Base-by-base conservation (phyloP, 2,797 vertebrate genomes). In the Mionectes olivaceus region DNA sequence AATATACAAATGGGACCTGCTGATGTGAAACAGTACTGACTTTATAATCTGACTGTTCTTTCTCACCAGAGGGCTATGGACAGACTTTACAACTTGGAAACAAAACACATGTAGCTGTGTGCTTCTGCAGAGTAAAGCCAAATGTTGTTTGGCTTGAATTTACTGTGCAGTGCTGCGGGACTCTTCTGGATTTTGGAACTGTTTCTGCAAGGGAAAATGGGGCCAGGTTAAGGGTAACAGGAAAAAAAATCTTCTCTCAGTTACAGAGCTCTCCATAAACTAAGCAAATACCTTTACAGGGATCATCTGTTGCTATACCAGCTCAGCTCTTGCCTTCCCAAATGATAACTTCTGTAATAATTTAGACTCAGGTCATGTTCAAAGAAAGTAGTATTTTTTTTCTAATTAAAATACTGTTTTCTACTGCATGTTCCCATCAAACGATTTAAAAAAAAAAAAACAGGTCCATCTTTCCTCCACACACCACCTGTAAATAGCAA, bases 91-190 rank as follows among this genome's bases (percentile, higher is more conserved):
- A 93, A 76, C 57, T 84, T 91, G 85, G 77, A 94, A 94, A 90
- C 56, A 7, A 55, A 83, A 68, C 19, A n/a, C 60, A 65, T 49
- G 57, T 75, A 95, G 81, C 78, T 71, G 35, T 39, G 65, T 76
- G 49, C 57, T 92, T 79, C 73, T 90, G 80, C 55, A 65, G 70
- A 96, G 57, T 61, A 93, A 92, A 92, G 49, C 47, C 89, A 94
- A 94, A 83, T 56, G 50, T 28, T 81, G 24, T 82, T 92, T 95
- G 86, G 91, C 73, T 84, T 87, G 46, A 92, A 88, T 78, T 44
- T 85, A 33, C 49, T 47, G 49, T 43, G 46, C 0, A 13, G 43
- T 37, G 61, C 67, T 95, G 13, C 70, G 59, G 74, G 76, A 82
- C 78, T 87, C 59, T 59, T 46, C 64, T 46, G 33, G 55, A 28